Evolutionary conservation across 2,888 invertebrate genomes (phyloP).

Genomic region (Ecliptopera silaceata): DNA sequence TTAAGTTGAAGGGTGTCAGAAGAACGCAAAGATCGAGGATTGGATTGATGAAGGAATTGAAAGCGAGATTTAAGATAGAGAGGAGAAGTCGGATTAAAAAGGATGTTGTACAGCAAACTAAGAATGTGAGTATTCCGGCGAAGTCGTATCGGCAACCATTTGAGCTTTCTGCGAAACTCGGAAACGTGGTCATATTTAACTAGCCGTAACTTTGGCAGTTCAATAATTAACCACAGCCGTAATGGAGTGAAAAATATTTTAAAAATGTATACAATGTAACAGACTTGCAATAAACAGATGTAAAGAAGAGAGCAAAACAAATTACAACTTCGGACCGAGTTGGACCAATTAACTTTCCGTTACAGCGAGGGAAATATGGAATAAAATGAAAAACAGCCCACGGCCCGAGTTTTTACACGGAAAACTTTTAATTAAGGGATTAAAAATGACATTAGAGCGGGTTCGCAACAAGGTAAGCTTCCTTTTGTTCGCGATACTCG

Average conservation of each 20-base stretch:
- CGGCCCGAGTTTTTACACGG: conserved; percentile 67
- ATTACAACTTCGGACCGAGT: conserved; percentile 78
- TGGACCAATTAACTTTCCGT: conserved; percentile 81
- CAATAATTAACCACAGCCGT: conserved; percentile 37
- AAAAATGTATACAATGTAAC: conserved; percentile 55
- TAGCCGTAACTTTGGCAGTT: conserved; percentile 19
- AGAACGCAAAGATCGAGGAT: no score
- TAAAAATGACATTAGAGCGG: conserved; percentile 80
- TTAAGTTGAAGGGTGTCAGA: no score
- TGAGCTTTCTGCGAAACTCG: no score
- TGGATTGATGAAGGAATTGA: no score
- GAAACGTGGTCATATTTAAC: no score
- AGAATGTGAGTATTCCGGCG: no score
- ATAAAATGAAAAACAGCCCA: conserved; percentile 78
- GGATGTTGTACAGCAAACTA: no score
- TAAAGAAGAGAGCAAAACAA: conserved; percentile 72
- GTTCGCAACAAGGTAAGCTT: conserved; percentile 73
- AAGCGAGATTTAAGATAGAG: no score
- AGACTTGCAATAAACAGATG: conserved; percentile 71
- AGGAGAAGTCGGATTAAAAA: no score
- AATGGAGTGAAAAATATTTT: conserved; percentile 53
- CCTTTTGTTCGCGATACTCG: conserved; percentile 59
- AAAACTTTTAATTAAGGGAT: conserved; percentile 82
- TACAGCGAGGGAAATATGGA: conserved; percentile 78
- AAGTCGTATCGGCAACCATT: no score